Base-by-base conservation (phyloP, 1,140 invertebrate genomes). In the Drosophila littoralis region DNA sequence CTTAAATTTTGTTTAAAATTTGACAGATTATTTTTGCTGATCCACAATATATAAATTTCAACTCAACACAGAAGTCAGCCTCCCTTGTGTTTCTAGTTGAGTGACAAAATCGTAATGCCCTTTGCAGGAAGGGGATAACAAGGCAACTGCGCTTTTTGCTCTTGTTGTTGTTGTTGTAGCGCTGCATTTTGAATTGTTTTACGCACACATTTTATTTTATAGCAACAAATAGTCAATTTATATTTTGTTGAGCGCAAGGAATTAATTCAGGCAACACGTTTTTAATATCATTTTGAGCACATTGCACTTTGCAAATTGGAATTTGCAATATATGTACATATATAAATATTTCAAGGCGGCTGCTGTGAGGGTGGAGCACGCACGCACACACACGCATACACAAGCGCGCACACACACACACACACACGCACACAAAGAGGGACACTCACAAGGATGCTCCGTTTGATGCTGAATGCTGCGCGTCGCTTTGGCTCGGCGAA, bases 371-470 rank as follows among this genome's bases (percentile, higher is more conserved):
- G 75, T 61, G 74, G 57, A 79, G 58, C 17, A 70, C 64, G 13
- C 22, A 50, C 43, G 12, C 65, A 46, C 59, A 59, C 50, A 70
- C 59, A 60, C 64, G 42, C 65, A 48, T 33, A 38, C 48, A 51
- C 63, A 66, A 38, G 59, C 60, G 50, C 36, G 17, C 46, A 66
- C 66, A 65, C 79, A 71, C 51, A 59, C 45, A 60, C 10, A 35
- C 77, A 48, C 50, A 50, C 59, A 63, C 55, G 52, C 35, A 42
- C 28, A 43, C 54, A 40, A 12, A 55, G 58, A 58, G 61, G 58
- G 52, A 67, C 61, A 71, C 55, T 61, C 48, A 48, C 52, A 83
- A 83, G 77, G 83, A 88, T 88, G 84, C 84, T 88, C 68, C 55
- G 22, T 15, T 59, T 59, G 67, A 71, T 64, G 61, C 36, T 43